Percentiles rank a stretch among this genome's conserved stretches.
These are phyloP conservation scores for Phyllopteryx taeniolatus DNA, from an alignment of 2,113 vertebrate genomes.

Conservation along the genomic window DNA sequence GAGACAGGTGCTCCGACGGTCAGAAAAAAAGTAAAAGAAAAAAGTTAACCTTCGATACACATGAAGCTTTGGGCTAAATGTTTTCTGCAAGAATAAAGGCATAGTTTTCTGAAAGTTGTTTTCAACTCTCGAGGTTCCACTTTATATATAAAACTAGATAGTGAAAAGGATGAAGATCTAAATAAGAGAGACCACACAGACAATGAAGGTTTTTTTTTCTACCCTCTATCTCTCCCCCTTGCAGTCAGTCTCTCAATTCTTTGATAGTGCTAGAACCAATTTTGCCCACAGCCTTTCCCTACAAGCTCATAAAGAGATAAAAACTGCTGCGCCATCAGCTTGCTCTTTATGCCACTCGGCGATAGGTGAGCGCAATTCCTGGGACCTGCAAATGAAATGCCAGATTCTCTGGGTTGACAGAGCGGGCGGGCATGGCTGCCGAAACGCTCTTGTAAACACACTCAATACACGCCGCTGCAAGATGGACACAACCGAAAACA, in stretches of 20 bases:
- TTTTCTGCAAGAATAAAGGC: too few relatives aligned
- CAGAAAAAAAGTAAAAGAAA: too few relatives aligned
- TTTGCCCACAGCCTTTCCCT: constrained; percentile 61
- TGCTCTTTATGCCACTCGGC: constrained; percentile 53
- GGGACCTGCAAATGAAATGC: constrained; percentile 30
- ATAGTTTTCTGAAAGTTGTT: not conserved
- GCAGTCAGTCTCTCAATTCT: constrained; percentile 54
- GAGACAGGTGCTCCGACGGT: too few relatives aligned
- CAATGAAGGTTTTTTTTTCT: constrained; percentile 36
- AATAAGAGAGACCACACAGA: constrained; percentile 19
- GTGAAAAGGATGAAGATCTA: constrained; percentile 16
- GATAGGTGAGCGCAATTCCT: constrained; percentile 56
- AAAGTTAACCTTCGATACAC: too few relatives aligned
- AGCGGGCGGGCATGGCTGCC: constrained; percentile 1
- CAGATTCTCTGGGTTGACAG: constrained; percentile 27
- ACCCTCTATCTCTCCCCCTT: constrained; percentile 26
- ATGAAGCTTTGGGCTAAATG: too few relatives aligned
- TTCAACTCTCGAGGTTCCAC: not conserved
- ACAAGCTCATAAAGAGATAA: constrained; percentile 72
- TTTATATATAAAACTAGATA: not conserved
- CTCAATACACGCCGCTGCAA: constrained; percentile 28
- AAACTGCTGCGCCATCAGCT: constrained; percentile 61
- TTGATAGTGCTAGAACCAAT: constrained; percentile 70
- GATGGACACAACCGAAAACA: constrained; percentile 24
- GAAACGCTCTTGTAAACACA: constrained; percentile 51